Evolutionary conservation across 2,888 invertebrate genomes (phyloP), one percentile per base, ranked within the genome.

Genomic region (Leucophora obtusa): DNA sequence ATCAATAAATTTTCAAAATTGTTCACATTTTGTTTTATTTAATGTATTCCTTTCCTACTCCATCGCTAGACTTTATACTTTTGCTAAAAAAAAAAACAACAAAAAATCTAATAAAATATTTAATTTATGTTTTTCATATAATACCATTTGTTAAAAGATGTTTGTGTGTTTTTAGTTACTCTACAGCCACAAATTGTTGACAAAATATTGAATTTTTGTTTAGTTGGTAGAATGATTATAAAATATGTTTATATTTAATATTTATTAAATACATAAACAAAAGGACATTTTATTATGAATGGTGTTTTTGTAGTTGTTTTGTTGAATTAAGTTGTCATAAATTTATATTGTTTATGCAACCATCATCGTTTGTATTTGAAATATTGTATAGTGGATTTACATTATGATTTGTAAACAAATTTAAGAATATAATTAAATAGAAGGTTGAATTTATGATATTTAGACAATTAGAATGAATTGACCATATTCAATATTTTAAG

Each of bases 331-430:
- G 66, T 66, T 74, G 60, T 66, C 77, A 78, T 66, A 78, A 77
- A 70, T 82, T 78, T 66, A 21, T 70, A 47, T 74, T 74, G 81
- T 82, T 81, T 82, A 80, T 80, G 75, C 69, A 80, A 53, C 72
- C 75, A 76, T 80, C 80, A 80, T 80, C 51, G 69, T 72, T 72
- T 63, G 9, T 35, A 14, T 63, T 71, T 69, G 50, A 75, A 71
- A 71, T 75, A 71, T 75, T 79, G 66, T 24, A 51, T n/a, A 56
- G 43, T 68, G 18, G 17, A 50, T 1, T 24, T 24, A 15, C 1
- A 24, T 38, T 56, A 54, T 53, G 65, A 65, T 63, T 51, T 62
- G 51, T 18, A 33, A 38, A 24, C 3, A 62, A n/a, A 47, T 24
- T 47, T 47, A 6, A 2, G n/a, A 47, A 47, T 14, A 47, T n/a